Base-by-base conservation (phyloP, 2,888 invertebrate species). In the Pherbina coryleti region DNA sequence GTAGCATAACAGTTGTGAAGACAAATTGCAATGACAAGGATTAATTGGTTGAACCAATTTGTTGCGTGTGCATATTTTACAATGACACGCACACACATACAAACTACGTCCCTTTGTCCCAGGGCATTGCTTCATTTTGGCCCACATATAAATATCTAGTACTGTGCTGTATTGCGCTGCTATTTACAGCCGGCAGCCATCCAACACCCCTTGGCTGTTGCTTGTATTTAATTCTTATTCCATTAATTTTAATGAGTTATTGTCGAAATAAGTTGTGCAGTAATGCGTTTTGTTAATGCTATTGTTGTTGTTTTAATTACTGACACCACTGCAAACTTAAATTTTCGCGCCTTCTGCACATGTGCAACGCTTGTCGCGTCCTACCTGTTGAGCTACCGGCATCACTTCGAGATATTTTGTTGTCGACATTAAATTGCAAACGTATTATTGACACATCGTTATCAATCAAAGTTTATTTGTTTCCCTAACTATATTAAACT, bases 381-480 rank as follows among this genome's bases (percentile, higher is more conserved):
- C 34, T 34, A 31, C 14, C 37, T 19, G 66, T 22, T 8, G 34
- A 22, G 17, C 31, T 34, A 34, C 7, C 37, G 28, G 64, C 31
- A 17, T 22, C 31, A 44, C 28, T 9, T 22, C 22, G 37, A n/a
- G 44, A 44, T 44, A 44, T 44, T 44, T 31, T 37, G 34, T 53
- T 51, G 70, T 53, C 70, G 74, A 19, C 64, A 51, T 34, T 64
- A 28, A 74, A 62, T 71, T 31, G 72, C 82, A 80, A 83, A 81
- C 87, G 84, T 83, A 83, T 88, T 86, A 86, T 87, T 88, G 87
- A 86, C 87, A 86, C 86, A 85, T 85, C 84, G 83, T 86, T 86
- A 86, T 88, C 84, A 86, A 86, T 87, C 86, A 82, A 53, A 64
- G 78, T 76, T 76, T 77, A 82, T 81, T 82, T 81, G 62, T 64